Conservation (phyloP, 2,888 invertebrate genomes). For the Buathra laborator region DNA sequence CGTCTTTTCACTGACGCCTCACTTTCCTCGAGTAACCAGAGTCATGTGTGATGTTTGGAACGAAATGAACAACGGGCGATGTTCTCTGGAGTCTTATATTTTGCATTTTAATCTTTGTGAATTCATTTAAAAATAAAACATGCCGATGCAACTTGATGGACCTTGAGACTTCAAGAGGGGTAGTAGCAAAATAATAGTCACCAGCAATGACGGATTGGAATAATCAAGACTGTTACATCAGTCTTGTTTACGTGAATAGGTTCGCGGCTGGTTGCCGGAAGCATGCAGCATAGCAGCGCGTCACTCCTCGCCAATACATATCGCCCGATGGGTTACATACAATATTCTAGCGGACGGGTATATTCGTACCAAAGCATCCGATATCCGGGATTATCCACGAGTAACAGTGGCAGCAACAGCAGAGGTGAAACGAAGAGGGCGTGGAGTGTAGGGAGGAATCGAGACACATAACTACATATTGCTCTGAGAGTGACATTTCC, state of each 20-base stretch:
- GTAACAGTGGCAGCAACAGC: slow-evolving; percentile 6
- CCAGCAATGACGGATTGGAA: slow-evolving; percentile 28
- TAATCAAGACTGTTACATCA: slow-evolving; percentile 21
- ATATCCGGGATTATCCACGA: slow-evolving; percentile 48
- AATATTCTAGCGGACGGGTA: slow-evolving; percentile 33
- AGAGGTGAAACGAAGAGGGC: slow-evolving; percentile 35
- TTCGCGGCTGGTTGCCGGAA: slow-evolving; percentile 2
- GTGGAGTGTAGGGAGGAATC: slow-evolving; percentile 1
- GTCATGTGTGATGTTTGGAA: too few species aligned
- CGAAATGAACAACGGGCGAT: too few species aligned
- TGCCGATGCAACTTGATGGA: neutral
- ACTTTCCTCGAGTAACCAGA: too few species aligned
- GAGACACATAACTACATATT: slow-evolving; percentile 32
- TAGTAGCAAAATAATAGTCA: neutral
- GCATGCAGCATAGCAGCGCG: neutral
- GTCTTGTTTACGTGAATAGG: slow-evolving; percentile 27
- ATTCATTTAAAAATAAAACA: too few species aligned
- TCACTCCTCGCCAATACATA: slow-evolving; percentile 23
- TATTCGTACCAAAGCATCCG: slow-evolving; percentile 32
- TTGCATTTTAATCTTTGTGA: too few species aligned
- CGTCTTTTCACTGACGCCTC: neutral
- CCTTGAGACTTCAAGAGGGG: neutral
- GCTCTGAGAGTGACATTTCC: slow-evolving; percentile 33
- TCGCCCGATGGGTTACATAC: slow-evolving; percentile 20
- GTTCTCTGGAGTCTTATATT: too few species aligned